These are phyloP conservation scores for Latrodectus hesperus DNA, from an alignment of 2,888 invertebrate genomes.

Conservation along the genomic window DNA sequence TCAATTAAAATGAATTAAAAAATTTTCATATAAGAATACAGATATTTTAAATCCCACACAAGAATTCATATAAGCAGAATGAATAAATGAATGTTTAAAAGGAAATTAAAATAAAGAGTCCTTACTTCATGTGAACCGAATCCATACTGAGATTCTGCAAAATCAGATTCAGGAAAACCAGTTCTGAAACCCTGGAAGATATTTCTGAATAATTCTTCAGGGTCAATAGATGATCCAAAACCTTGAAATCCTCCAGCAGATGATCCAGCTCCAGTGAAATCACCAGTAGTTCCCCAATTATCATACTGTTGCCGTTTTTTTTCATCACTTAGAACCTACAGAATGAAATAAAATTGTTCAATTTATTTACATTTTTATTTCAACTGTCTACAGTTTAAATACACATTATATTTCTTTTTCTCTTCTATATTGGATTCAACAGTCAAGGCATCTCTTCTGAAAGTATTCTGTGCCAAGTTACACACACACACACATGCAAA, in stretches of 20 bases:
- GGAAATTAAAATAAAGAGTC: background rate
- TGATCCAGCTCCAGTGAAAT: constrained; percentile 43
- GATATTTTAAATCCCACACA: too few relatives aligned
- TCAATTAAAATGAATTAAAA: too few relatives aligned
- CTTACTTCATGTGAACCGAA: constrained; percentile 92
- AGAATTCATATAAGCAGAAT: too few relatives aligned
- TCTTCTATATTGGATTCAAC: too few relatives aligned
- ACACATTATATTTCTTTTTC: too few relatives aligned
- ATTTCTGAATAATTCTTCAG: constrained; percentile 96
- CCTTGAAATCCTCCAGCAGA: constrained; percentile 77
- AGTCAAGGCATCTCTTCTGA: too few relatives aligned
- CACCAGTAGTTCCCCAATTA: constrained; percentile 75
- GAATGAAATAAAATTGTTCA: constrained; percentile 19
- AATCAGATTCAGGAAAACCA: constrained; percentile 82
- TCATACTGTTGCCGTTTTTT: constrained; percentile 78
- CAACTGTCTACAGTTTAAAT: too few relatives aligned
- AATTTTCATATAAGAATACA: too few relatives aligned
- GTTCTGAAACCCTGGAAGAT: constrained; percentile 82
- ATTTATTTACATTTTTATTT: too few relatives aligned
- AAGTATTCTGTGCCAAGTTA: too few relatives aligned
- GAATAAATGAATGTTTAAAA: too few relatives aligned
- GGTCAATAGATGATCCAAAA: constrained; percentile 91
- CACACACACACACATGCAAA: too few relatives aligned
- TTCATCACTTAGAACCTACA: constrained; percentile 77
- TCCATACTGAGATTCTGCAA: constrained; percentile 90